phyloP scores from a whole-genome alignment of 2,113 vertebrate genomes.

The Brachirus orientalis region DNA sequence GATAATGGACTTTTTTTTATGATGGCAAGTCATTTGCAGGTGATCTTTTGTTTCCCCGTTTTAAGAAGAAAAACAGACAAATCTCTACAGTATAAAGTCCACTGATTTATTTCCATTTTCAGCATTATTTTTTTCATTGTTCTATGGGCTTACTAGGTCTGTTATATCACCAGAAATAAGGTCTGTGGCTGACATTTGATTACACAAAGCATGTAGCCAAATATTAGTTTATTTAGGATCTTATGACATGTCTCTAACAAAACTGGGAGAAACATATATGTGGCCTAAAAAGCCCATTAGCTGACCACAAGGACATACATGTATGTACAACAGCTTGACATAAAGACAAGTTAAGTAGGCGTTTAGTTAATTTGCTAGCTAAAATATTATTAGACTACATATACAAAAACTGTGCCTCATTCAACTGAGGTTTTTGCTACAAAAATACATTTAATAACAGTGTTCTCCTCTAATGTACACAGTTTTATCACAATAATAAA shows the following conservation, averaged over 20 bases:
- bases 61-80: conserved; percentile 8
- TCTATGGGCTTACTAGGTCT: conserved; percentile 31
- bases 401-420: conserved; percentile 66
- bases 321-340: conserved; percentile 46
- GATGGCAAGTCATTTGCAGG: conserved; percentile 8
- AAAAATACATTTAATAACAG: conserved; percentile 76
- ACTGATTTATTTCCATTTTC: conserved; percentile 65
- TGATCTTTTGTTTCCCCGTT: neutral
- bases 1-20: conserved; percentile 19
- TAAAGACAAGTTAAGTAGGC: conserved; percentile 1
- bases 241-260: conserved; percentile 47
- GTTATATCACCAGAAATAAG: conserved; percentile 47
- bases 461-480: conserved; percentile 52
- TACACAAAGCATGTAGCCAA: conserved; percentile 29
- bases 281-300: conserved; percentile 5
- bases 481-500: conserved; percentile 53
- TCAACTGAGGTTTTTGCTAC: conserved; percentile 70
- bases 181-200: conserved; percentile 45
- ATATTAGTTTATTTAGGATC: conserved; percentile 41
- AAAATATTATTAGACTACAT: conserved; percentile 60
- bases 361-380: conserved; percentile 39
- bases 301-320: conserved; percentile 5
- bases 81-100: conserved; percentile 36
- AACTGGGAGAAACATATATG: conserved; percentile 11
- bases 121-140: conserved; percentile 35